Evolutionary conservation across 2,888 invertebrate genomes (phyloP).

Genomic region (Phengaris alcon): DNA sequence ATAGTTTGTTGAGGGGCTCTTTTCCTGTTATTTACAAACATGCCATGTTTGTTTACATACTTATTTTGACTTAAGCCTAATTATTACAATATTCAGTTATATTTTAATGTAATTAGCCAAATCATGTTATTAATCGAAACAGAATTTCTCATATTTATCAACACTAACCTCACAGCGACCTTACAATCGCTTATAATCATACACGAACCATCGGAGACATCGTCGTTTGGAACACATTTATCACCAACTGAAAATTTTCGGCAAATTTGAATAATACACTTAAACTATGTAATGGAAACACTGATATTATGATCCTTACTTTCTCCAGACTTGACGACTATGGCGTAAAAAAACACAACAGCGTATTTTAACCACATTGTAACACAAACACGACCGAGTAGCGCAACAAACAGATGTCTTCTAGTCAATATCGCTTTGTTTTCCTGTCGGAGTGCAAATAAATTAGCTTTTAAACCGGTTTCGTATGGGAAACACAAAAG

Average conservation of each 20-base stretch:
- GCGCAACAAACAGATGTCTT: not conserved
- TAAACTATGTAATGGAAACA: not conserved
- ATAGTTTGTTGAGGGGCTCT: too few relatives aligned
- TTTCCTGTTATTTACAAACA: too few relatives aligned
- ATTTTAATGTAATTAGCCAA: too few relatives aligned
- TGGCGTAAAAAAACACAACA: not conserved
- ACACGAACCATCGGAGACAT: constrained; percentile 52
- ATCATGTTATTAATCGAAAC: not conserved
- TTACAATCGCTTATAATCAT: constrained; percentile 52
- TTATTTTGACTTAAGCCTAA: too few relatives aligned
- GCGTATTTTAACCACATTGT: constrained; percentile 16
- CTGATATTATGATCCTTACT: not conserved
- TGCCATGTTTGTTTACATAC: too few relatives aligned
- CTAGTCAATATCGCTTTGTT: not conserved
- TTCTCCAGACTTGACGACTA: not conserved
- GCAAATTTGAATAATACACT: not conserved
- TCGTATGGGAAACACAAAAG: not conserved
- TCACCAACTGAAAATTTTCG: constrained; percentile 56
- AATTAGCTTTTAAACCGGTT: not conserved
- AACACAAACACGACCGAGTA: not conserved
- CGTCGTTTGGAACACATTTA: constrained; percentile 49
- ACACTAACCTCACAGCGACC: constrained; percentile 58
- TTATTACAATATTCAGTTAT: too few relatives aligned
- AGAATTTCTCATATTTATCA: not conserved
- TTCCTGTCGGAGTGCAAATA: constrained; percentile 6